phyloP scores from a whole-genome alignment of 35 echinoderm and acorn worm species.

The Apostichopus parvimensis region DNA sequence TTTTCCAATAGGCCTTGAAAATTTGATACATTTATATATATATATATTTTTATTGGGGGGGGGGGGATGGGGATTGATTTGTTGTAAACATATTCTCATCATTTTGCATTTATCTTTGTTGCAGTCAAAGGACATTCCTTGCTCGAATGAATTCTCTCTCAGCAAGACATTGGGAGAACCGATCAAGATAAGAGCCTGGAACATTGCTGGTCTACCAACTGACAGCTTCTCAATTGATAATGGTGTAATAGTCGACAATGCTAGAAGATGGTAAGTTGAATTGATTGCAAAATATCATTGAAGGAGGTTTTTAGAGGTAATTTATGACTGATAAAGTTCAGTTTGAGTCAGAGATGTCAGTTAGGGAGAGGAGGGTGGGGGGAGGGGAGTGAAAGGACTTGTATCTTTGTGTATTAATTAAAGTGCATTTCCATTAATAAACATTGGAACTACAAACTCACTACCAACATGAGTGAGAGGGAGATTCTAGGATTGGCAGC shows the following conservation, averaged over 20 bases:
- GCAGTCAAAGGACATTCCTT: slow-evolving; percentile 89
- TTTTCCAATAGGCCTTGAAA: not conserved
- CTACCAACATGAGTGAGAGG: not conserved
- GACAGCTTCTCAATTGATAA: slow-evolving; percentile 98
- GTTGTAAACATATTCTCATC: not conserved
- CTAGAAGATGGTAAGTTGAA: slow-evolving; percentile 95
- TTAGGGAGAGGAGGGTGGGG: no score
- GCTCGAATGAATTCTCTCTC: slow-evolving; percentile 81
- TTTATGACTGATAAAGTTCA: no score
- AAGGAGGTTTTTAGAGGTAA: no score
- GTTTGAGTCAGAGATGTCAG: no score
- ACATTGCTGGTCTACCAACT: slow-evolving; percentile 97
- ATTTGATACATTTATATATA: not conserved
- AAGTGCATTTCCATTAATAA: no score
- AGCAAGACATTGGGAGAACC: slow-evolving; percentile 96
- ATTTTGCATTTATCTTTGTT: not conserved
- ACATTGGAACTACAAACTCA: no score
- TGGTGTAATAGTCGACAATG: slow-evolving; percentile 97
- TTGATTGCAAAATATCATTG: no score
- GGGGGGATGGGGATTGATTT: not conserved
- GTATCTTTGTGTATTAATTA: no score
- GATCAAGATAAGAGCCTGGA: slow-evolving; percentile 99
- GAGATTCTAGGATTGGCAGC: not conserved
- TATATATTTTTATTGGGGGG: not conserved
- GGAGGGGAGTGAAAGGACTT: no score